Percentiles rank a stretch among this genome's conserved stretches.
Conservation (phyloP, 1,140 invertebrate species). For the Neuroterus valhalla region DNA sequence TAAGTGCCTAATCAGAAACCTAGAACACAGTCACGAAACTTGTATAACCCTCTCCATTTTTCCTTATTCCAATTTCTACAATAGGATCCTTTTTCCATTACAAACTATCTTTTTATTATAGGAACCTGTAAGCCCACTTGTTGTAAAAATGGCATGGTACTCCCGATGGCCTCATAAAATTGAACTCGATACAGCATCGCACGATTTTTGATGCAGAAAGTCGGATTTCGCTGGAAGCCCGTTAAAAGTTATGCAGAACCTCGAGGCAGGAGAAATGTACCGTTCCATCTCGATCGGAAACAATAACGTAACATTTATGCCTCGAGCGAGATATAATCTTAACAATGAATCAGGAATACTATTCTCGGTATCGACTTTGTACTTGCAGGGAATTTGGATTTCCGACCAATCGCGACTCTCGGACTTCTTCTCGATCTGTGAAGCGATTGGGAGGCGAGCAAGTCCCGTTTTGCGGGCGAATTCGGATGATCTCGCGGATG, state of each 20-base stretch:
- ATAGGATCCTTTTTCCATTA: too few relatives aligned
- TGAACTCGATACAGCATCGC: neutral
- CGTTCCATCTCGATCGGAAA: slow-evolving; percentile 26
- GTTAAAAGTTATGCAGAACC: slow-evolving; percentile 31
- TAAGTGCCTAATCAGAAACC: too few relatives aligned
- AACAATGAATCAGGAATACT: slow-evolving; percentile 27
- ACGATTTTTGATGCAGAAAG: slow-evolving; percentile 21
- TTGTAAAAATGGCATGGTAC: neutral
- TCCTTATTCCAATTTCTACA: too few relatives aligned
- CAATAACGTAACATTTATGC: slow-evolving; percentile 31
- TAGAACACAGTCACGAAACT: too few relatives aligned
- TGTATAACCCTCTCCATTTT: too few relatives aligned
- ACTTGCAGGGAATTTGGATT: slow-evolving; percentile 8
- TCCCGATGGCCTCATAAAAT: slow-evolving; percentile 6
- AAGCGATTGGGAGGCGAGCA: slow-evolving; percentile 12
- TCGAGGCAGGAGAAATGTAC: slow-evolving; percentile 23
- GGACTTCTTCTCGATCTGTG: neutral
- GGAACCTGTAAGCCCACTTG: too few relatives aligned
- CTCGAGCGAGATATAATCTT: slow-evolving; percentile 27
- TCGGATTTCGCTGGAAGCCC: slow-evolving; percentile 13
- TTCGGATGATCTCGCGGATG: slow-evolving; percentile 26
- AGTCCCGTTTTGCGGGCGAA: slow-evolving; percentile 23
- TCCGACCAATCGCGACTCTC: slow-evolving; percentile 12
- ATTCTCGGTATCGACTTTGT: slow-evolving; percentile 24
- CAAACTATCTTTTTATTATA: too few relatives aligned